Conservation (phyloP, 1,140 invertebrate species). For the Neuroterus valhalla region DNA sequence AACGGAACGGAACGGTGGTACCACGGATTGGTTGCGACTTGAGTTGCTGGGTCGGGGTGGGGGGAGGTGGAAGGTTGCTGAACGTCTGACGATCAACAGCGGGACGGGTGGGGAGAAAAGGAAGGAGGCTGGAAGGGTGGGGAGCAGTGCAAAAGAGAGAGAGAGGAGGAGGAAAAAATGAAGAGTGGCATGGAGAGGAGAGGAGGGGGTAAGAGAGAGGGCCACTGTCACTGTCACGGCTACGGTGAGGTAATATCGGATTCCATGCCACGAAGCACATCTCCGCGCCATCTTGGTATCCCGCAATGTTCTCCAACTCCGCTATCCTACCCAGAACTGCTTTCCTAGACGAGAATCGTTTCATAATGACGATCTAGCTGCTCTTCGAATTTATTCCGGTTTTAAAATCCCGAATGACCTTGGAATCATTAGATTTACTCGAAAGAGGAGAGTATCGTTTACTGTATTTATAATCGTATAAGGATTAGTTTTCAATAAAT, state of each 20-base stretch:
- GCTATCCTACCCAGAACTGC: neutral
- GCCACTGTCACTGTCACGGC: constrained; percentile 54
- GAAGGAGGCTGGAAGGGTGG: neutral
- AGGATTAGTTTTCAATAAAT: too few relatives aligned
- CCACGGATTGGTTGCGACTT: constrained; percentile 36
- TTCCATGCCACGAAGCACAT: constrained; percentile 56
- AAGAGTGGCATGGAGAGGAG: constrained; percentile 41
- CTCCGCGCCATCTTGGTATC: constrained; percentile 52
- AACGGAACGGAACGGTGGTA: neutral
- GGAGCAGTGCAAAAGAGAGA: constrained; percentile 35
- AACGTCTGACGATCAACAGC: neutral
- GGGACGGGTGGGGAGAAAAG: neutral
- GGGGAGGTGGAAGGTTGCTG: neutral
- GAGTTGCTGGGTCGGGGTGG: neutral
- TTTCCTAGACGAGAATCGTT: neutral
- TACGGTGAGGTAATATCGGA: constrained; percentile 64
- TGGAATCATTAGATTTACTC: neutral
- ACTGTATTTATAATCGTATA: too few relatives aligned
- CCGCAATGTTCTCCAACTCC: constrained; percentile 22
- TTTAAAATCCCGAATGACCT: constrained; percentile 3
- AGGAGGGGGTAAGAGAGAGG: constrained; percentile 34
- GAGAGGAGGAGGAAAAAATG: neutral
- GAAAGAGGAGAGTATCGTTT: too few relatives aligned
- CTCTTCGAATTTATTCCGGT: constrained; percentile 2
- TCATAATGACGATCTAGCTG: constrained; percentile 6